Percentiles rank a stretch among this genome's conserved stretches.
These are phyloP conservation scores for Tinea semifulvella DNA, from an alignment of 2,888 invertebrate genomes.

Conservation along the genomic window DNA sequence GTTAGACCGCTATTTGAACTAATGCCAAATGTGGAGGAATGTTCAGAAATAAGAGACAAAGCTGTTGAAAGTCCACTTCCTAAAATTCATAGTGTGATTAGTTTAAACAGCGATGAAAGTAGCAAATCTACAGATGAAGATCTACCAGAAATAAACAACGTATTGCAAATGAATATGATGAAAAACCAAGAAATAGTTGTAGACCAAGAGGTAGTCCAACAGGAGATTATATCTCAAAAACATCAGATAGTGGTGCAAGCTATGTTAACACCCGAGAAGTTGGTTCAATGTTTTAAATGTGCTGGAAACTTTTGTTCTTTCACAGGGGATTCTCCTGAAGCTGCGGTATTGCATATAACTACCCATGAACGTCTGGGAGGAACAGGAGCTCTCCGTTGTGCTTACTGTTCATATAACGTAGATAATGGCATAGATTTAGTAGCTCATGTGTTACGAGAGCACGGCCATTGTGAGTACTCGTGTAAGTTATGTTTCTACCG, in stretches of 20 bases:
- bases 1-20: conserved; percentile 50
- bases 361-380: conserved; percentile 41
- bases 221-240: conserved; percentile 41
- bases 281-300: conserved; percentile 53
- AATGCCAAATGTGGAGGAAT: conserved; percentile 24
- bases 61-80: conserved; percentile 25
- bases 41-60: background rate
- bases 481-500: conserved; percentile 77
- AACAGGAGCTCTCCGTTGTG: conserved; percentile 60
- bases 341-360: conserved; percentile 43
- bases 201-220: conserved; percentile 44
- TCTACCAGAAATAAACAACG: background rate
- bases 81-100: conserved; percentile 63
- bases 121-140: background rate
- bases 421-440: conserved; percentile 48
- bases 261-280: conserved; percentile 53
- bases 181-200: conserved; percentile 22
- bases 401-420: conserved; percentile 62
- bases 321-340: conserved; percentile 40
- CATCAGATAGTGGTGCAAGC: conserved; percentile 48
- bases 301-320: conserved; percentile 52
- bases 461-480: conserved; percentile 68
- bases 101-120: conserved; percentile 39
- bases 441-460: conserved; percentile 69
- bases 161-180: background rate